These are phyloP conservation scores for Serranus cabrilla DNA, from an alignment of 2,797 vertebrate species.

Conservation along the genomic window DNA sequence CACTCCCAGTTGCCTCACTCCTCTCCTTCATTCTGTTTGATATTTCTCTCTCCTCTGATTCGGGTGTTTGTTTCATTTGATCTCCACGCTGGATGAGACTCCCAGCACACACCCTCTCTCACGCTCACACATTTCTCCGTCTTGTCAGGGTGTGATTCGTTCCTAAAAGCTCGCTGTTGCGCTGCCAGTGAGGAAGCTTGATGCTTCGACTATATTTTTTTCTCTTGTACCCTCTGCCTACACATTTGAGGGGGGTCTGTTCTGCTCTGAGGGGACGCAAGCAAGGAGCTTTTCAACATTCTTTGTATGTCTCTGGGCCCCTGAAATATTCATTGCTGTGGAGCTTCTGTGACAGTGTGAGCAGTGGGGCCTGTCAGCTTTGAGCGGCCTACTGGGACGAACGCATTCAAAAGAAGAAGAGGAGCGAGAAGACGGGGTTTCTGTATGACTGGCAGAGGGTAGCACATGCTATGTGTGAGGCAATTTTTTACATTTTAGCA, in stretches of 20 bases:
- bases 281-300: conserved; percentile 77
- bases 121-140: conserved; percentile 52
- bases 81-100: conserved; percentile 72
- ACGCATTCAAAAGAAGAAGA: conserved; percentile 68
- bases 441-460: conserved; percentile 69
- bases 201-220: conserved; percentile 66
- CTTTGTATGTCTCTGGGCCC: conserved; percentile 75
- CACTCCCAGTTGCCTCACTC: conserved; percentile 70
- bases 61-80: conserved; percentile 83
- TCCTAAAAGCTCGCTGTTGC: conserved; percentile 67
- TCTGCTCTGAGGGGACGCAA: conserved; percentile 69
- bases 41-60: conserved; percentile 79
- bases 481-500: conserved; percentile 48
- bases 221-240: conserved; percentile 60
- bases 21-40: conserved; percentile 80
- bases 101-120: conserved; percentile 48
- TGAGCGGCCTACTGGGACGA: conserved; percentile 78
- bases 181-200: conserved; percentile 62
- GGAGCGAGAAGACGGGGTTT: conserved; percentile 68
- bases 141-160: conserved; percentile 71
- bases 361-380: conserved; percentile 80
- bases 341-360: conserved; percentile 78
- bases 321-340: conserved; percentile 86
- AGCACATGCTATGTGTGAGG: conserved; percentile 52
- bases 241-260: conserved; percentile 69